phyloP scores from a whole-genome alignment of 2,113 vertebrate species.

The Dasyornis broadbenti region DNA sequence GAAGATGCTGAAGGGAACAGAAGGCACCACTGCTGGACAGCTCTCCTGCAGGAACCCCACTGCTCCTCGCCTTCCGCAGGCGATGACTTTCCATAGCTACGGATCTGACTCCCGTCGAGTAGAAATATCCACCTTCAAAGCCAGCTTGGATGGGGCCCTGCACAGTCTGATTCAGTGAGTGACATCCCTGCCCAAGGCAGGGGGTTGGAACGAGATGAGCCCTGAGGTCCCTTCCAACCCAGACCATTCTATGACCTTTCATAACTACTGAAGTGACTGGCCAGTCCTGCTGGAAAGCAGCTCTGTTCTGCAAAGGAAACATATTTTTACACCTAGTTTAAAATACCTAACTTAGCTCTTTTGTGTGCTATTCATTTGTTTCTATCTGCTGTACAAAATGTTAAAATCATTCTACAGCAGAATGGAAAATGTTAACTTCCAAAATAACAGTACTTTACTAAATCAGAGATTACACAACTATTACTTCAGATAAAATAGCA shows the following conservation, averaged over 20 bases:
- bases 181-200: not conserved
- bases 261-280: not conserved
- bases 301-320: not conserved
- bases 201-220: accelerated
- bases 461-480: not conserved
- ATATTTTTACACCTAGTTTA: accelerated
- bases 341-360: not conserved
- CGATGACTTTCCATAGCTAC: accelerated
- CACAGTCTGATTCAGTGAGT: not conserved
- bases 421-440: not conserved
- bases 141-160: not conserved
- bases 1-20: not conserved
- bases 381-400: not conserved
- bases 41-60: not conserved
- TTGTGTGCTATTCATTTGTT: not conserved
- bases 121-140: not conserved
- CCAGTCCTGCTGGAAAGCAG: not conserved
- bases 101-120: not conserved
- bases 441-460: not conserved
- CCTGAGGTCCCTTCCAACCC: not conserved
- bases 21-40: not conserved
- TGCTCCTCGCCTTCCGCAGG: not conserved
- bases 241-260: not conserved
- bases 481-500: not conserved
- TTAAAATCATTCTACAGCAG: not conserved